Evolutionary conservation across 1,140 invertebrate genomes (phyloP), one percentile per base, ranked within the genome.

Genomic region (Diplogasteroides magnus): DNA sequence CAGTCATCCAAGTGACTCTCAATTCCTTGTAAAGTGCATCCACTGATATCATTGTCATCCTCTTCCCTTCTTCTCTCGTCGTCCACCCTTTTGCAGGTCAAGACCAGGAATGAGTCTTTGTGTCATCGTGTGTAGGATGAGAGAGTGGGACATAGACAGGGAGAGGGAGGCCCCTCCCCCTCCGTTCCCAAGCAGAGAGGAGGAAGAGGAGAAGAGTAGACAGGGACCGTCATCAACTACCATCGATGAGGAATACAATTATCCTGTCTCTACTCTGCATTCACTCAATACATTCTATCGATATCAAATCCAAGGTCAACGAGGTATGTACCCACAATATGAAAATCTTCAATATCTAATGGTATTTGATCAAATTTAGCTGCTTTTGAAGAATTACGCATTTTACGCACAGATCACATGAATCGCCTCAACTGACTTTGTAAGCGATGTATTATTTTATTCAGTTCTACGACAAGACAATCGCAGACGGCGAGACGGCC

Each of bases 391-490:
- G 19, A 48, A 19, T 48, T 48, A 11, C 37, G 37, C 6, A 19
- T 48, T 48, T 19, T 19, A 19, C 19, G 37, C 6, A 48, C 37
- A 19, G 6, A 48, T 48, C 19, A 19, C n/a, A 19, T 48, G 19
- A 48, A 48, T 48, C 6, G 19, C 6, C 6, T 48, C 6, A 48
- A 31, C 56, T 32, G 15, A 14, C 26, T 26, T 37, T 3, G 6
- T 31, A 48, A 65, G 3, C n/a, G 31, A n/a, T 28, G 26, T 63
- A 11, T 70, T 37, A n/a, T 3, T 68, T 74, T 15, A 76, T 77
- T 37, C 63, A 77, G 75, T 77, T 57, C 73, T 77, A 69, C 31
- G 74, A 77, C 58, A 71, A 74, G 61, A 27, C 67, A 1, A 66
- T 76, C 15, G 72, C 76, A 19, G 76, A 77, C 31, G 61, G 67